Conservation (phyloP, 2,797 vertebrate genomes). For the Sebastiscus albofasciatus region DNA sequence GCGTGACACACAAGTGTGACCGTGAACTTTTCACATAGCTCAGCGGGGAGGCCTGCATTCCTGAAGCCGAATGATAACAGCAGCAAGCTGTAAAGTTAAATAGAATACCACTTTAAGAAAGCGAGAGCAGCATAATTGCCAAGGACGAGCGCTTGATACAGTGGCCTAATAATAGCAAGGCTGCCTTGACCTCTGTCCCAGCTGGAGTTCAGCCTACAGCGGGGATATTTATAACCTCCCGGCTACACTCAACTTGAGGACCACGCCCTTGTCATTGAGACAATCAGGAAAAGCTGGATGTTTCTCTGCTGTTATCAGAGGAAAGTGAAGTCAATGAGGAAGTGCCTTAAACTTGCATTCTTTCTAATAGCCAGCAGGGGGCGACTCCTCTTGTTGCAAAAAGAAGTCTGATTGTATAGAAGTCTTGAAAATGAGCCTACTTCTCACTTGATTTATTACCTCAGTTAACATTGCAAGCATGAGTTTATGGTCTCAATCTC, state of each 20-base stretch:
- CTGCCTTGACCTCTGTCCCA: conserved; percentile 65
- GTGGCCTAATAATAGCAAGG: conserved; percentile 69
- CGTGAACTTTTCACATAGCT: conserved; percentile 11
- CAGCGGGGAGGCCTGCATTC: conserved; percentile 4
- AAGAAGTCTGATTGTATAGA: too few species aligned
- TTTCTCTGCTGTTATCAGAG: too few species aligned
- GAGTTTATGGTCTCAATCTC: fast-evolving
- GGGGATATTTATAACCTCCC: conserved; percentile 61
- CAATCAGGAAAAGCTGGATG: conserved; percentile 2
- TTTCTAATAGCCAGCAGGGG: fast-evolving
- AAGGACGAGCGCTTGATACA: conserved; percentile 53
- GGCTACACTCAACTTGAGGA: background rate
- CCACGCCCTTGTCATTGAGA: conserved; percentile 50
- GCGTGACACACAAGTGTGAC: conserved; percentile 28
- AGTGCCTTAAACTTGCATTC: too few species aligned
- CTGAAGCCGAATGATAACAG: background rate
- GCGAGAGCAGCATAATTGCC: conserved; percentile 54
- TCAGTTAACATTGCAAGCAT: too few species aligned
- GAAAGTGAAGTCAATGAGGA: fast-evolving
- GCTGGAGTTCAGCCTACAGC: conserved; percentile 33
- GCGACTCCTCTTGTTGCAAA: fast-evolving
- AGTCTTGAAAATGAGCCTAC: too few species aligned
- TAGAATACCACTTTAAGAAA: conserved; percentile 32
- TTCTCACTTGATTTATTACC: too few species aligned
- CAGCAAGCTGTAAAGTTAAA: conserved; percentile 23